Base-by-base conservation (phyloP, 1,140 invertebrate genomes). In the Hyphantria cunea region DNA sequence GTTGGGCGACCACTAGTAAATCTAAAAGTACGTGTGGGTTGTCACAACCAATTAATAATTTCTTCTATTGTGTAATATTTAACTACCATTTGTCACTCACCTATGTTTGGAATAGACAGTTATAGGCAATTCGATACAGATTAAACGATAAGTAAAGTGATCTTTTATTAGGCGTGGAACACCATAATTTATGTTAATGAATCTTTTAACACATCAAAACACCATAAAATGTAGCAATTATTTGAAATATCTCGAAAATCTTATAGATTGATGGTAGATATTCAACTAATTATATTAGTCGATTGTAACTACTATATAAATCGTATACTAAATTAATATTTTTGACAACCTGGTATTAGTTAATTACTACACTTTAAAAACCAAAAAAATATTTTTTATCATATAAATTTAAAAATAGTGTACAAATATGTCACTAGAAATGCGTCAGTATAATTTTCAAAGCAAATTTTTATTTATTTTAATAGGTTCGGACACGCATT, bases 241-340 rank as follows among this genome's bases (percentile, higher is more conserved):
- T 11, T 17, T 34, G 44, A 56, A 34, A 17, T 47, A 56, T 56
- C 25, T 45, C 31, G 4, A 7, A 47, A 56, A 56, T 37, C 13
- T 9, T 45, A 56, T 42, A 45, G 45, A 56, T 56, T 56, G 42
- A 47, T 39, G 42, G 9, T 47, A n/a, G 31, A 31, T 33, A 56
- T 56, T 15, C 31, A 42, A 17, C 14, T 66, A 66, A 60, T 60
- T 60, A 60, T 60, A 60, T 39, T 48, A 49, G 6, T 39, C 55
- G 55, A 58, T 58, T 49, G 13, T 49, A 14, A 39, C 13, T 10
- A 3, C 45, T 44, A 58, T 58, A 49, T 48, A 58, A 58, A 17
- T 10, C 4, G 51, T 42, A 42, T 34, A 4, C 33, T 34, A 32
- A 47, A 65, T 58, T 53, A 59, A 32, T 47, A 41, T 31, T 41